A percentile compares a stretch with the other conserved stretches of the same genome.
Evolutionary conservation across 2,797 vertebrate genomes (phyloP).

Genomic region (Girardinus metallicus): DNA sequence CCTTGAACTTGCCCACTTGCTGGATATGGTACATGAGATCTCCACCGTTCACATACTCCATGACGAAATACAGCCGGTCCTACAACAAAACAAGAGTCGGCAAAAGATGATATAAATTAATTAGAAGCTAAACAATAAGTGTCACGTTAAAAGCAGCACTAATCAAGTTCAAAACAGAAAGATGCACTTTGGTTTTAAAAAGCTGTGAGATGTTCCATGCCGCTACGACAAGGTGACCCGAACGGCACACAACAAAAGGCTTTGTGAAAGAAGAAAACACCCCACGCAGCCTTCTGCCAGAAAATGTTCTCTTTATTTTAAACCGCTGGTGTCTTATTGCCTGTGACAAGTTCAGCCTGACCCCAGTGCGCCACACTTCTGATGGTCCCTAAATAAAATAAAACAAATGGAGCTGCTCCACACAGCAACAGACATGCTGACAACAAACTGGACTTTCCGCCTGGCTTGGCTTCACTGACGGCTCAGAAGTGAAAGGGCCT

Average conservation of each 20-base stretch:
- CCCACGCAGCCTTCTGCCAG: slow-evolving; percentile 59
- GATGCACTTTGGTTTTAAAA: slow-evolving; percentile 12
- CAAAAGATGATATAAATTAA: background rate
- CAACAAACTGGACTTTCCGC: slow-evolving; percentile 21
- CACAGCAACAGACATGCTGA: slow-evolving; percentile 12
- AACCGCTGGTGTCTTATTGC: slow-evolving; percentile 35
- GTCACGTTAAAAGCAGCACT: background rate
- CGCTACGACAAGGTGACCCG: slow-evolving; percentile 63
- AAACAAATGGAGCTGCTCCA: slow-evolving; percentile 23
- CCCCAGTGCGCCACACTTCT: slow-evolving; percentile 26
- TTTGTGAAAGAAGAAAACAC: slow-evolving; percentile 41
- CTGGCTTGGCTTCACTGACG: slow-evolving; percentile 7
- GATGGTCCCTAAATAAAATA: slow-evolving; percentile 19
- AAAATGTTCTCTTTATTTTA: slow-evolving; percentile 44
- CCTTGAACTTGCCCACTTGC: slow-evolving; percentile 94
- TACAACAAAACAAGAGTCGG: slow-evolving; percentile 48
- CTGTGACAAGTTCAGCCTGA: slow-evolving; percentile 48
- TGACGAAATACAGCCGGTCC: slow-evolving; percentile 98
- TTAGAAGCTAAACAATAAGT: background rate
- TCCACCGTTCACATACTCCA: slow-evolving; percentile 97
- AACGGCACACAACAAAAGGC: slow-evolving; percentile 51
- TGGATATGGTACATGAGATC: slow-evolving; percentile 95
- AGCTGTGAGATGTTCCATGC: slow-evolving; percentile 33
- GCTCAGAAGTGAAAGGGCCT: background rate
- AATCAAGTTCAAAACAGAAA: background rate